Evolutionary conservation across 2,113 vertebrate genomes (phyloP).

Genomic region (Donacobius atricapilla): DNA sequence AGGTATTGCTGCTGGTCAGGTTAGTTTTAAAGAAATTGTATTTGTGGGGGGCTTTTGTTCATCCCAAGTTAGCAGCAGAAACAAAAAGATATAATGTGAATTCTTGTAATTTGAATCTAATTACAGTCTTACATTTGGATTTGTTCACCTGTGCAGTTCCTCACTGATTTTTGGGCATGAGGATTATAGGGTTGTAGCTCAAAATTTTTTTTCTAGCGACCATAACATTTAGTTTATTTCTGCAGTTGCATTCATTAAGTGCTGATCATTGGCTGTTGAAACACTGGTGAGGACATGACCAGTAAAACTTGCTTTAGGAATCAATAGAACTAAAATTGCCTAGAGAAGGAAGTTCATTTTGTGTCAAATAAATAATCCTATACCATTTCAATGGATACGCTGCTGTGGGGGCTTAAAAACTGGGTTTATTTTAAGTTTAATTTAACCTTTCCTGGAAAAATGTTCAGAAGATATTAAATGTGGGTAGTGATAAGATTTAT

Average conservation of each 20-base stretch:
- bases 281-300: not conserved
- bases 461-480: not conserved
- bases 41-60: not conserved
- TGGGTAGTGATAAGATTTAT: not conserved
- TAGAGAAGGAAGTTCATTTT: not conserved
- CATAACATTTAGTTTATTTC: not conserved
- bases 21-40: not conserved
- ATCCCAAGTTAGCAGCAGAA: not conserved
- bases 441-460: not conserved
- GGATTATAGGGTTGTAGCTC: not conserved
- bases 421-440: not conserved
- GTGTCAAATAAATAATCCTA: not conserved
- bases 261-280: not conserved
- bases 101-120: not conserved
- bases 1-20: not conserved
- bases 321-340: not conserved
- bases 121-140: not conserved
- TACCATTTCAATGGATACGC: rapidly evolving
- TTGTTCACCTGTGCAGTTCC: not conserved
- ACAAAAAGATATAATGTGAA: not conserved
- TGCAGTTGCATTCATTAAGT: not conserved
- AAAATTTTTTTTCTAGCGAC: not conserved
- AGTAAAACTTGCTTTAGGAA: not conserved
- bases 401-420: not conserved
- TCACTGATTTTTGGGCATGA: not conserved